Conservation (phyloP, 2,797 vertebrate species). For the Graptemys geographica region DNA sequence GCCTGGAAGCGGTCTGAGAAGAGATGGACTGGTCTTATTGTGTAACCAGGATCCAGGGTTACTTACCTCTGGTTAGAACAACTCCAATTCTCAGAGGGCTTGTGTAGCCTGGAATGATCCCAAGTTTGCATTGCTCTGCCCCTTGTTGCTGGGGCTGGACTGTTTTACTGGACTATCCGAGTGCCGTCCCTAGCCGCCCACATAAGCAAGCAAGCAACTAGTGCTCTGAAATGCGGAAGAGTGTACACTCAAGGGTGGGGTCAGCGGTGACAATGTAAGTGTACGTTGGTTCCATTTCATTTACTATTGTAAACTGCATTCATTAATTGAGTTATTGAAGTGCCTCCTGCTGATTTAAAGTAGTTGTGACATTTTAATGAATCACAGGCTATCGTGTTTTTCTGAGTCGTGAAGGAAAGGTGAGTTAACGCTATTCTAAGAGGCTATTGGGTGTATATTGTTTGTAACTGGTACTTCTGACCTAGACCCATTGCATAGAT, state of each 20-base stretch:
- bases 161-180: neutral
- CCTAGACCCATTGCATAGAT: neutral
- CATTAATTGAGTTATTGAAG: neutral
- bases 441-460: neutral
- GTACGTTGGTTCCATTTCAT: neutral
- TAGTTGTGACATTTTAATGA: neutral
- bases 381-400: neutral
- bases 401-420: neutral
- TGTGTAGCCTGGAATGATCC: neutral
- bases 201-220: neutral
- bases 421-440: neutral
- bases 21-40: neutral
- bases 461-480: neutral
- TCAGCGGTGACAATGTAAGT: neutral
- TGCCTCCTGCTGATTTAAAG: neutral
- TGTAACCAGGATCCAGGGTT: neutral
- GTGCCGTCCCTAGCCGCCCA: rapidly evolving
- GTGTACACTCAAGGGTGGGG: neutral
- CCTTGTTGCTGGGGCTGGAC: neutral
- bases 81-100: neutral
- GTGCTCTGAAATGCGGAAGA: neutral
- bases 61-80: neutral
- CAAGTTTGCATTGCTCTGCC: neutral
- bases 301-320: neutral
- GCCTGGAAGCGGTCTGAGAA: neutral